Evolutionary conservation across 1,140 invertebrate species (phyloP), one percentile per base, ranked within the genome.

Genomic region (Drosophila murphyi): DNA sequence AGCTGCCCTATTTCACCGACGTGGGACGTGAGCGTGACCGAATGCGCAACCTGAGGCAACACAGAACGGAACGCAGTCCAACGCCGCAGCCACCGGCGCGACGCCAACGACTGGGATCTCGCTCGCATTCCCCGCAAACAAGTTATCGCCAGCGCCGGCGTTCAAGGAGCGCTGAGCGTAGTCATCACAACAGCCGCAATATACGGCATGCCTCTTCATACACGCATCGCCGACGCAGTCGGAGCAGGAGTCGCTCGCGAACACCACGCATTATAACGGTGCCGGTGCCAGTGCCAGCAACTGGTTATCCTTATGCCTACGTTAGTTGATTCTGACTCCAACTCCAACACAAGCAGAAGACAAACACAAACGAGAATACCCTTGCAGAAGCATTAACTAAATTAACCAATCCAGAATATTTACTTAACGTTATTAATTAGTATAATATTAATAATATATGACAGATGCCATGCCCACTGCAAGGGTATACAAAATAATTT

Each of bases 1-100:
- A 81, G 69, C 8, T 87, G n/a, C 83, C 82, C 5, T 87, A 87
- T 35, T 87, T 88, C n/a, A n/a, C 69, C 0, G 76, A 87, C 41
- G 71, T 45, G 0, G 34, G 3, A 2, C 76, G 82, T 3, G 82
- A 87, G 47, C 62, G 65, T 8, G 80, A 87, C 54, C 72, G 82
- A 3, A 51, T 79, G 28, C 55, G 57, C 4, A 77, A 54, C 8
- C 12, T 74, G 35, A 71, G 61, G 2, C 10, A 43, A n/a, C 54
- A 37, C 0, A 62, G 72, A 41, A 41, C 80, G 3, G 43, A 6
- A 50, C 74, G 8, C 35, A 35, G 10, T 10, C 65, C 34, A 35
- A n/a, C 29, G 3, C 32, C 56, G 4, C 48, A 20, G 31, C 50
- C 12, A 34, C 8, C 29, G 10, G 4, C 47, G 4, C 32, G 47